A percentile compares a stretch with the other conserved stretches of the same genome.
phyloP scores from a whole-genome alignment of 2,888 invertebrate genomes.

The Corbicula japonica region DNA sequence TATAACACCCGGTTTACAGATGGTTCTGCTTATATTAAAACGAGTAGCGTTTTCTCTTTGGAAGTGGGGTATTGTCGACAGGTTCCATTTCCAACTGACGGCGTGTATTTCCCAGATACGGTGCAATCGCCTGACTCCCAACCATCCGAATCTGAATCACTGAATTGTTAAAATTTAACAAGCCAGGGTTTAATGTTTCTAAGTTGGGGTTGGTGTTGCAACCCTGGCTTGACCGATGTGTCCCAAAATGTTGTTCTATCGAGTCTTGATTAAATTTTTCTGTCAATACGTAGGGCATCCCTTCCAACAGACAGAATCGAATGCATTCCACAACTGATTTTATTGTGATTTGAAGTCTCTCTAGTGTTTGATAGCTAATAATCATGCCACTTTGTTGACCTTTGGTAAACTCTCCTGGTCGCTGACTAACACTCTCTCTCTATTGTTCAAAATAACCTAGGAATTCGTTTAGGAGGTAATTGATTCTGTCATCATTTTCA shows the following conservation, averaged over 20 bases:
- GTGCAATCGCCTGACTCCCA: conserved; percentile 40
- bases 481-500: conserved; percentile 22
- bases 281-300: conserved; percentile 47
- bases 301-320: conserved; percentile 7
- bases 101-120: conserved; percentile 32
- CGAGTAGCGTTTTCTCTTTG: neutral
- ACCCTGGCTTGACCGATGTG: conserved; percentile 20
- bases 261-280: conserved; percentile 55
- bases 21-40: no score
- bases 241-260: conserved; percentile 56
- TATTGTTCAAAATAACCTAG: conserved; percentile 31
- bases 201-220: conserved; percentile 25
- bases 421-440: neutral
- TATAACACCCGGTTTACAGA: no score
- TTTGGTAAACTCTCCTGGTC: neutral
- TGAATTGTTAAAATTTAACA: neutral
- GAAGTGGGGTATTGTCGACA: neutral
- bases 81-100: neutral
- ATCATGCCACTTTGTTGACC: neutral
- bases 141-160: conserved; percentile 36
- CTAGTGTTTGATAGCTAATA: conserved; percentile 43
- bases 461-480: conserved; percentile 34
- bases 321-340: conserved; percentile 18
- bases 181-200: no score
- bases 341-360: conserved; percentile 31